Evolutionary conservation across 2,797 vertebrate genomes (phyloP), one percentile per base, ranked within the genome.

Genomic region (Acestrorhynchus altus): DNA sequence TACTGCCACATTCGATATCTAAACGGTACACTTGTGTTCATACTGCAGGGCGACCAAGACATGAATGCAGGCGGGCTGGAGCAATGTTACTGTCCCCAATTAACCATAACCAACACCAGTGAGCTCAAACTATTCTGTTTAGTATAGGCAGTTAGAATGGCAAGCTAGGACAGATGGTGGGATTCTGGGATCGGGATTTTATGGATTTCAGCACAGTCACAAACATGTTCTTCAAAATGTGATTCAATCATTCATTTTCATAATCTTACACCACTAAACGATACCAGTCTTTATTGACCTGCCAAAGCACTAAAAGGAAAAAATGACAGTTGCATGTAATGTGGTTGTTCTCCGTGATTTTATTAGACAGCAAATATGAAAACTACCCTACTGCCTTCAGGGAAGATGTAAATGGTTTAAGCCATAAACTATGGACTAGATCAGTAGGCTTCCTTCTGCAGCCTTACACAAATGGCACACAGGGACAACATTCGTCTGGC

Each of bases 401-500:
- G 59, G 60, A 47, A 39, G 5, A 26, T 26, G 24, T 11, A 22
- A 72, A 52, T 18, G 22, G 22, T 54, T 59, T 49, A 22, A 49
- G 20, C 18, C 15, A 22, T 49, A 57, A 40, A 46, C 76, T 63
- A 44, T 15, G 31, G 46, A 40, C 47, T 20, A 66, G 73, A 40
- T 47, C 40, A n/a, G 20, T 57, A 49, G 64, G 42, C 70, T 66
- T 49, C 35, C 67, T 71, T 72, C 64, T 54, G 68, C 49, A 57
- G 65, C 26, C 64, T 54, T 69, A 26, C 65, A 76, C 69, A 81
- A 77, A 81, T 35, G 54, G 10, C 56, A 73, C 61, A 77, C 42
- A 35, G 61, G 47, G 47, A 22, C 15, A 31, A 65, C 12, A 64
- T 20, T 57, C 15, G 49, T 24, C 52, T 35, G 52, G 64, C 40